These are phyloP conservation scores for Stegana nigrithorax DNA, from an alignment of 2,888 invertebrate species.

Conservation along the genomic window DNA sequence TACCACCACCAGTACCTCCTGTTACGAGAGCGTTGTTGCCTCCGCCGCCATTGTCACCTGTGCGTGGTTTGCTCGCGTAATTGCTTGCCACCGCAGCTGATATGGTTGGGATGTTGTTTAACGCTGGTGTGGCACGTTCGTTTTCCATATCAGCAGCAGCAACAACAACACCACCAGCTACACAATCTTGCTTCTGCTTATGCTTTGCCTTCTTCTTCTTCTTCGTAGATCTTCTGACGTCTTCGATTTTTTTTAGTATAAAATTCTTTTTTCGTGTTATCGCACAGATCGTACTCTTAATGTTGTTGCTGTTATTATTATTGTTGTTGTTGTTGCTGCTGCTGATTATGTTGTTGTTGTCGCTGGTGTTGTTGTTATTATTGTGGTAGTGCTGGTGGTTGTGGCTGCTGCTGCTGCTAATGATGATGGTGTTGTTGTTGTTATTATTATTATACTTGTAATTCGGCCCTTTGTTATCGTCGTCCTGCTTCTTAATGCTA, in stretches of 20 bases:
- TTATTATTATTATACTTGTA: neutral
- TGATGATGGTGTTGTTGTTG: constrained; percentile 28
- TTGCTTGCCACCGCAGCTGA: constrained; percentile 42
- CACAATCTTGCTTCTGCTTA: too few species aligned
- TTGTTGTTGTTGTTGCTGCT: constrained; percentile 24
- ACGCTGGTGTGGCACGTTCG: neutral
- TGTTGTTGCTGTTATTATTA: constrained; percentile 9
- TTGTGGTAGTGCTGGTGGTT: constrained; percentile 27
- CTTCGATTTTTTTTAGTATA: neutral
- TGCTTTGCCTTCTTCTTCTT: neutral
- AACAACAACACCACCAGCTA: too few species aligned
- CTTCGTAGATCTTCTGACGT: neutral
- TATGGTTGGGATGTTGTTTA: constrained; percentile 43
- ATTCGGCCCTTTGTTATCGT: neutral
- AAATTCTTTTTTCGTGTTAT: neutral
- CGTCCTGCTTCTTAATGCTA: neutral
- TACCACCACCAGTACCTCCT: constrained; percentile 5
- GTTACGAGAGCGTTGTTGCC: neutral
- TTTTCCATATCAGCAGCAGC: neutral
- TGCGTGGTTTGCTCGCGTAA: neutral
- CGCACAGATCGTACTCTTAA: neutral
- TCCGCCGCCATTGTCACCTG: neutral
- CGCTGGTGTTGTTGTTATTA: neutral
- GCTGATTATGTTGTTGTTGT: constrained; percentile 14
- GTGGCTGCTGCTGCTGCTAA: neutral